Conservation (phyloP, 2,797 vertebrate species). For the Eupleurogrammus muticus region DNA sequence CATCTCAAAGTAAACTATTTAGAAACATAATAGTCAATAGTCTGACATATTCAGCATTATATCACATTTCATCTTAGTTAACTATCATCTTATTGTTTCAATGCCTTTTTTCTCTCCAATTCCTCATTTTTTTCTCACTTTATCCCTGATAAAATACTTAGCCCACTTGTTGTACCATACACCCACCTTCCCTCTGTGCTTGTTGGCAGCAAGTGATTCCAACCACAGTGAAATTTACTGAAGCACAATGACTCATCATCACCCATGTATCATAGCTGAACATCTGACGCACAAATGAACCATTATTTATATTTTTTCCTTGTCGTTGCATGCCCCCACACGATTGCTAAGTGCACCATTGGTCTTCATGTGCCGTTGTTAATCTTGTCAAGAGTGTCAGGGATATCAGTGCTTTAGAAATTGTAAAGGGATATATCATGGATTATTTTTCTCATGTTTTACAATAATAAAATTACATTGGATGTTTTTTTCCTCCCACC, state of each 20-base stretch:
- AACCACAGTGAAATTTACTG: slow-evolving; percentile 28
- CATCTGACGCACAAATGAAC: slow-evolving; percentile 14
- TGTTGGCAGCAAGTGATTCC: slow-evolving; percentile 35
- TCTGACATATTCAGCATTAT: background rate
- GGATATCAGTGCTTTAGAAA: background rate
- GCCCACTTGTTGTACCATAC: slow-evolving; percentile 46
- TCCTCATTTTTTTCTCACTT: slow-evolving; percentile 21
- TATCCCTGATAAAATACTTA: slow-evolving; percentile 11
- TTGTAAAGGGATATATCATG: background rate
- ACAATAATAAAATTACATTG: background rate
- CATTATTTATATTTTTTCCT: slow-evolving; percentile 9
- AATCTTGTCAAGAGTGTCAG: background rate
- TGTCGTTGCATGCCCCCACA: background rate
- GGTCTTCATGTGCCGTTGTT: background rate
- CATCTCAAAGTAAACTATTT: background rate
- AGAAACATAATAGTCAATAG: background rate
- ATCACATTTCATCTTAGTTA: background rate
- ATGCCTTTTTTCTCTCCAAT: slow-evolving; percentile 10
- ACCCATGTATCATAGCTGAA: slow-evolving; percentile 33
- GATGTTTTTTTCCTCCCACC: slow-evolving; percentile 11
- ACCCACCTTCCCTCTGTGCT: slow-evolving; percentile 56
- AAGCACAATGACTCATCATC: slow-evolving; percentile 43
- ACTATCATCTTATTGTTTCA: slow-evolving; percentile 18
- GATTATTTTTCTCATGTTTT: background rate
- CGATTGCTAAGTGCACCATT: background rate